Conservation (phyloP, 2,797 vertebrate genomes). For the Eidolon dupreanum region DNA sequence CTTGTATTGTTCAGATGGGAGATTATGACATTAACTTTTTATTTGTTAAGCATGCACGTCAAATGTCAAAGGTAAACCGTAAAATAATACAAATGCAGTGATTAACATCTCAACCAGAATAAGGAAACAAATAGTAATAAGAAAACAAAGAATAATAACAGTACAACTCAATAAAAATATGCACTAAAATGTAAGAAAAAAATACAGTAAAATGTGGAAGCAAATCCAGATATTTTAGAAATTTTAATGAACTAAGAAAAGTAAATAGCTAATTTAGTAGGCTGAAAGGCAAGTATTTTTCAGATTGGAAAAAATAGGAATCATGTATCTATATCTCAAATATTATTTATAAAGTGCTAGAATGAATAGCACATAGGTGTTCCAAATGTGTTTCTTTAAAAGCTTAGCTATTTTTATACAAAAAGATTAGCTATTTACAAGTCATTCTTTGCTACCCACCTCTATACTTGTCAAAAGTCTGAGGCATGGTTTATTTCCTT, state of each 20-base stretch:
- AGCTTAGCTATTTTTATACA: neutral
- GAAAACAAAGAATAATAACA: neutral
- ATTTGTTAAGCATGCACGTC: neutral
- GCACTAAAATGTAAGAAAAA: neutral
- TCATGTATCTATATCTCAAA: neutral
- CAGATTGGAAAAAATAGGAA: neutral
- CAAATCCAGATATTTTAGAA: neutral
- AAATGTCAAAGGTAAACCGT: neutral
- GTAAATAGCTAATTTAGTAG: neutral
- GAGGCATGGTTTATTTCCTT: neutral
- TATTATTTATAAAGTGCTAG: neutral
- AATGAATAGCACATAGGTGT: neutral
- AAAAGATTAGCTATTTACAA: constrained; percentile 29
- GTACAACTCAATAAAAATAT: neutral
- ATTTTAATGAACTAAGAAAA: neutral
- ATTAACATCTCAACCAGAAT: neutral
- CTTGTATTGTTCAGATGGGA: neutral
- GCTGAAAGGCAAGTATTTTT: constrained; percentile 21
- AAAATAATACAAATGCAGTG: neutral
- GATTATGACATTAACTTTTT: neutral
- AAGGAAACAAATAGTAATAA: neutral
- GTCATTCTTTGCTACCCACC: neutral
- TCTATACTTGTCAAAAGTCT: neutral
- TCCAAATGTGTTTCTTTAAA: constrained; percentile 32
- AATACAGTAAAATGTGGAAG: neutral